These are phyloP conservation scores for Chelonia mydas DNA, from an alignment of 2,797 vertebrate genomes.

Conservation along the genomic window DNA sequence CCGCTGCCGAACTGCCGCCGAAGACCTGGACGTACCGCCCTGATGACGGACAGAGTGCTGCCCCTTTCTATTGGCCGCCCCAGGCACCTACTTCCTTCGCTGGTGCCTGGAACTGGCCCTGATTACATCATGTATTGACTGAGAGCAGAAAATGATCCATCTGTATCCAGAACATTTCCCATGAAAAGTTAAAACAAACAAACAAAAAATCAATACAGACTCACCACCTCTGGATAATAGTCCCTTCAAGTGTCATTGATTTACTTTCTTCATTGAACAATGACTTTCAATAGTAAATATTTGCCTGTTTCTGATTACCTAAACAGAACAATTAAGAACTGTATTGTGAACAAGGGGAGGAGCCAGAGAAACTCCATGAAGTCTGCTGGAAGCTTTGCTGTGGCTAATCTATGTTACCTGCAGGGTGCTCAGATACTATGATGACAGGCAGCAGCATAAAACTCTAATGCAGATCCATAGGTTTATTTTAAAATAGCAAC, in stretches of 20 bases:
- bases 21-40: no score
- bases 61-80: no score
- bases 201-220: not conserved
- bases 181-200: not conserved
- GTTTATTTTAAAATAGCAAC: not conserved
- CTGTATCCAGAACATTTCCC: not conserved
- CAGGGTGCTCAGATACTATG: not conserved
- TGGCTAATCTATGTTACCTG: not conserved
- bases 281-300: not conserved
- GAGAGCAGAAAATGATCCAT: not conserved
- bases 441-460: not conserved
- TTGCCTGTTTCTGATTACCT: not conserved
- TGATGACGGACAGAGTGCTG: no score
- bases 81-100: no score
- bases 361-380: not conserved
- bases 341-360: not conserved
- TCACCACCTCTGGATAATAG: not conserved
- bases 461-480: not conserved
- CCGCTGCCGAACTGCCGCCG: no score
- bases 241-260: not conserved
- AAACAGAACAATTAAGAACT: not conserved
- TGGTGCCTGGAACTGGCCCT: no score
- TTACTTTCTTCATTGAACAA: not conserved
- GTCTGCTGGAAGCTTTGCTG: not conserved
- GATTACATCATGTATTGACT: not conserved